phyloP scores from a whole-genome alignment of 1,140 invertebrate genomes.

The Pectinophora gossypiella region DNA sequence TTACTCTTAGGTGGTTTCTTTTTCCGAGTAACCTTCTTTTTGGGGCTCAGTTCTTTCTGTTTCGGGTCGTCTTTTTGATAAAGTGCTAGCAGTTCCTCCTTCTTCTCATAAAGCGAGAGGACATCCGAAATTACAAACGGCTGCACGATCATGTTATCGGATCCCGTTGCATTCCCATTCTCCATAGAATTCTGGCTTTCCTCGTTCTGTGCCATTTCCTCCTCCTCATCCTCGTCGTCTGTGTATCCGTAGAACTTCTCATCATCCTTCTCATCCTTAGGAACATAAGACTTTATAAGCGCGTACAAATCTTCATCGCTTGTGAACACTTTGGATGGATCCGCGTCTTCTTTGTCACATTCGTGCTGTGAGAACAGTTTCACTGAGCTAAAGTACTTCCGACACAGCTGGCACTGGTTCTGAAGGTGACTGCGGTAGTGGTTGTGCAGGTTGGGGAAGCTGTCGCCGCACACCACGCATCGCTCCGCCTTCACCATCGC shows the following conservation, averaged over 20 bases:
- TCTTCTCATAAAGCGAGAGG: constrained; percentile 46
- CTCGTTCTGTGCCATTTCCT: constrained; percentile 13
- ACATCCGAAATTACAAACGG: constrained; percentile 64
- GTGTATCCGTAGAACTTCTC: constrained; percentile 58
- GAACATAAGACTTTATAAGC: constrained; percentile 55
- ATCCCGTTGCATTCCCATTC: neutral
- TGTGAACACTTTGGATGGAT: constrained; percentile 57
- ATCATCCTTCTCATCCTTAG: constrained; percentile 56
- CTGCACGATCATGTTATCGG: constrained; percentile 33
- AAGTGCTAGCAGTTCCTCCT: constrained; percentile 15
- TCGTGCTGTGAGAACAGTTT: constrained; percentile 52
- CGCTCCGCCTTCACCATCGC: constrained; percentile 49
- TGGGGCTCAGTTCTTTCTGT: neutral
- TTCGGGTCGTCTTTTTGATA: constrained; percentile 7
- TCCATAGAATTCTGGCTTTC: constrained; percentile 10
- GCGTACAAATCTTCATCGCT: constrained; percentile 43
- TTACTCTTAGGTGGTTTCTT: neutral
- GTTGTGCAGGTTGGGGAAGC: constrained; percentile 67
- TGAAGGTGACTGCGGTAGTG: constrained; percentile 66
- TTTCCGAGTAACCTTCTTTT: neutral
- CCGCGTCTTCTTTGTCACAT: constrained; percentile 57
- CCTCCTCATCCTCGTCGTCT: constrained; percentile 35
- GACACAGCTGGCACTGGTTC: constrained; percentile 55
- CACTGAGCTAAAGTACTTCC: constrained; percentile 63
- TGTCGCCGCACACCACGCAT: constrained; percentile 60